Evolutionary conservation across 2,797 vertebrate genomes (phyloP).

Genomic region (Vireo griseus): DNA sequence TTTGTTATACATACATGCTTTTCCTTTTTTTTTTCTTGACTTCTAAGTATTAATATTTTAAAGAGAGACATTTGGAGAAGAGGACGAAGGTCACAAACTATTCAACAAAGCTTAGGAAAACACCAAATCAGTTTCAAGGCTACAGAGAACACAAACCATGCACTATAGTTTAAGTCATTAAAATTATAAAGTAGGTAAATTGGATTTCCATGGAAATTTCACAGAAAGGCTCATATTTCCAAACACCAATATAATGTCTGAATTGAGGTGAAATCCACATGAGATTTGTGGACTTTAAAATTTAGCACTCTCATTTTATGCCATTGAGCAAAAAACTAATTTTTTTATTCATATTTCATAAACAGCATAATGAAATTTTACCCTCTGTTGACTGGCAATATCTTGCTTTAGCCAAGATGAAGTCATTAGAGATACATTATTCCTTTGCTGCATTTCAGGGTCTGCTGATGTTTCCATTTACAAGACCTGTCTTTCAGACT

Average conservation of each 20-base stretch:
- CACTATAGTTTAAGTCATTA: slow-evolving; percentile 18
- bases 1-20: neutral
- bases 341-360: slow-evolving; percentile 26
- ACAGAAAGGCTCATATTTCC: slow-evolving; percentile 11
- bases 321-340: slow-evolving; percentile 33
- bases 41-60: neutral
- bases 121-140: slow-evolving; percentile 38
- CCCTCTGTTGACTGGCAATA: slow-evolving; percentile 19
- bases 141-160: slow-evolving; percentile 6
- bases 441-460: neutral
- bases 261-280: slow-evolving; percentile 12
- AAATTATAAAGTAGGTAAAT: slow-evolving; percentile 60
- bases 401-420: slow-evolving; percentile 12
- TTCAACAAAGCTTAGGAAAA: slow-evolving; percentile 29
- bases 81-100: neutral
- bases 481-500: neutral
- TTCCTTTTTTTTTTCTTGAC: neutral
- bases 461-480: neutral
- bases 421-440: slow-evolving; percentile 4
- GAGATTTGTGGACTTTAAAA: slow-evolving; percentile 28
- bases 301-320: slow-evolving; percentile 43
- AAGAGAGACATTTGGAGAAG: neutral
- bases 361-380: slow-evolving; percentile 58
- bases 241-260: slow-evolving; percentile 30
- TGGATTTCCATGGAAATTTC: slow-evolving; percentile 68